phyloP scores from a whole-genome alignment of 1,140 invertebrate species.

The Battus philenor region DNA sequence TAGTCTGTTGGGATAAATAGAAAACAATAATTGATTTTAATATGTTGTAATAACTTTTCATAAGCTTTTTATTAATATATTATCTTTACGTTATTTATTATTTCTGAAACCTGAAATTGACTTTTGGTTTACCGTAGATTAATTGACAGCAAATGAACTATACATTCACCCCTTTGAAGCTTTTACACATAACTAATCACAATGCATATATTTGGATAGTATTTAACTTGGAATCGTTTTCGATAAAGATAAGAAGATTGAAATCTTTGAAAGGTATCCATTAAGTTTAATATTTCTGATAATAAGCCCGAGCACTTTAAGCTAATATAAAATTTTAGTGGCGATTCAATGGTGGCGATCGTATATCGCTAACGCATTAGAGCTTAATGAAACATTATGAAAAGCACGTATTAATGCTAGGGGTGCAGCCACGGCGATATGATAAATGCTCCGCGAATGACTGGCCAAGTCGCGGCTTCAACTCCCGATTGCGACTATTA shows the following conservation, averaged over 20 bases:
- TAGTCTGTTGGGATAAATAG: no score
- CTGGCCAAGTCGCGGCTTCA: conserved; percentile 48
- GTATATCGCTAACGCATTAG: conserved; percentile 51
- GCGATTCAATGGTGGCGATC: conserved; percentile 26
- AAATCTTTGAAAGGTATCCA: neutral
- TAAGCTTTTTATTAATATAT: no score
- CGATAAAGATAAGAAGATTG: neutral
- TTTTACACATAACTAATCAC: no score
- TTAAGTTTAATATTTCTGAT: neutral
- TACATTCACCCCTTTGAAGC: no score
- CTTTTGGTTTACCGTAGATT: no score
- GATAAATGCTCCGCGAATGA: conserved; percentile 62
- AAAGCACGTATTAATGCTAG: conserved; percentile 54
- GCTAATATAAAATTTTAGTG: conserved; percentile 11
- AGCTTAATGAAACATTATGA: conserved; percentile 71
- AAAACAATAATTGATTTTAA: no score
- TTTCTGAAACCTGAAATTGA: no score
- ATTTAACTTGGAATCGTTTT: no score
- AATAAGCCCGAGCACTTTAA: conserved; percentile 4
- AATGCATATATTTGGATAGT: no score
- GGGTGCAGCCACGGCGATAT: conserved; percentile 59
- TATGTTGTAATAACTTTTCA: no score
- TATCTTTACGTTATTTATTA: no score
- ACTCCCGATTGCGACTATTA: conserved; percentile 44
- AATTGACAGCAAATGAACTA: no score